phyloP scores from a whole-genome alignment of 2,888 invertebrate genomes.

The Andrena marginata region DNA sequence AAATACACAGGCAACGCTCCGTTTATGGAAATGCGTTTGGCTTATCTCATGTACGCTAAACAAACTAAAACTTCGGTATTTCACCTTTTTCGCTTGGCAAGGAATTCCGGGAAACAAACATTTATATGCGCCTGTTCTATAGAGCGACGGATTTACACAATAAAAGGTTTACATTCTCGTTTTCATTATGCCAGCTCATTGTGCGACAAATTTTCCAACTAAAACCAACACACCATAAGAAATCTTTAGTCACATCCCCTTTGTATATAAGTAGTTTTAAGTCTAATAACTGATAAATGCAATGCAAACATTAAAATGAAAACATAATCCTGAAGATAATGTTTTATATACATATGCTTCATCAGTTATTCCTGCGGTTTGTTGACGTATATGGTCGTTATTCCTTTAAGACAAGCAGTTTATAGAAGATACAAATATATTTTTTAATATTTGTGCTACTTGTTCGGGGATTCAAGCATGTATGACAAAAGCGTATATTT shows the following conservation, averaged over 20 bases:
- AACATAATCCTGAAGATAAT: no score
- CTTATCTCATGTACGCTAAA: conserved; percentile 67
- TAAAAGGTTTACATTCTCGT: conserved; percentile 27
- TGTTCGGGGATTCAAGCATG: no score
- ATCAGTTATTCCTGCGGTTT: no score
- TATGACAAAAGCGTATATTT: no score
- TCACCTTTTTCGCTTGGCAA: conserved; percentile 30
- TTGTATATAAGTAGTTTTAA: no score
- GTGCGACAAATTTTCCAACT: not conserved
- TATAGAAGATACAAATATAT: no score
- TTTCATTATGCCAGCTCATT: conserved; percentile 14
- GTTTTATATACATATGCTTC: no score
- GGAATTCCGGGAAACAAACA: conserved; percentile 28
- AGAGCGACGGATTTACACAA: conserved; percentile 37
- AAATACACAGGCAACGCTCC: conserved; percentile 62
- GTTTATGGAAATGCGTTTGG: conserved; percentile 72
- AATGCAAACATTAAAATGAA: no score
- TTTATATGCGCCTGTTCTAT: conserved; percentile 35
- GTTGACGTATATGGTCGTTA: no score
- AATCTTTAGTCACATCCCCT: not conserved
- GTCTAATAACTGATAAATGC: no score
- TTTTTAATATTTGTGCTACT: no score
- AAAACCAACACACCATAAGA: not conserved
- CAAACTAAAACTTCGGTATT: conserved; percentile 64
- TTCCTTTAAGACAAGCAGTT: no score